Base-by-base conservation (phyloP, 2,888 invertebrate genomes). In the Physocephala rufipes region DNA sequence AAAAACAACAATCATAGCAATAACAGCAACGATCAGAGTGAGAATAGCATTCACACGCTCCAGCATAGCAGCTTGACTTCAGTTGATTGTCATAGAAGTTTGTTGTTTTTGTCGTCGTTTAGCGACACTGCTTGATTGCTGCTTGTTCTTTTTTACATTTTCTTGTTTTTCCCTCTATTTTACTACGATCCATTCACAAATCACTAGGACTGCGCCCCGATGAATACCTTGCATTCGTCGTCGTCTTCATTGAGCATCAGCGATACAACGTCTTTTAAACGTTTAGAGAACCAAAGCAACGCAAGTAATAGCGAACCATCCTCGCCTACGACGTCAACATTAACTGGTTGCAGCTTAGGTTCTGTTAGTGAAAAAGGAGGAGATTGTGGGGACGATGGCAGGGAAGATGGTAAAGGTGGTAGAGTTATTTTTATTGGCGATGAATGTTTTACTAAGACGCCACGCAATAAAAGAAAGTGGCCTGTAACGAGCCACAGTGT, bases 221-320 rank as follows among this genome's bases (percentile, higher is more conserved):
- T 81, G 80, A 79, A 74, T 69, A 79, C 76, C 72, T 9, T 9
- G 36, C 76, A 81, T 68, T 78, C 82, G 28, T 81, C 84, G 51
- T 81, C 84, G 51, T 76, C n/a, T n/a, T n/a, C 73, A 19, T 81
- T 80, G 71, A 81, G 80, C 71, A 78, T 81, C 19, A 78, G 80
- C 71, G 83, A 83, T 36, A 82, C 83, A 30, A 82, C 84, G 49
- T 83, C 81, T 26, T 77, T 83, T 45, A 80, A 82, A 68, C 77
- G 82, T 24, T 78, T 83, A 55, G 83, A 84, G 63, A 82, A 80
- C 47, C 81, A 80, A 26, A 83, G 83, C 74, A 83, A 49, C 49
- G 19, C n/a, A 15, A 19, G 49, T n/a, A 5, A 19, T n/a, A 49
- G 49, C 49, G 82, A 82, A 74, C 82, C 82, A 21, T 81, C 83